These are phyloP conservation scores for Exocentrus adspersus DNA, from an alignment of 2,888 invertebrate species.

Conservation along the genomic window DNA sequence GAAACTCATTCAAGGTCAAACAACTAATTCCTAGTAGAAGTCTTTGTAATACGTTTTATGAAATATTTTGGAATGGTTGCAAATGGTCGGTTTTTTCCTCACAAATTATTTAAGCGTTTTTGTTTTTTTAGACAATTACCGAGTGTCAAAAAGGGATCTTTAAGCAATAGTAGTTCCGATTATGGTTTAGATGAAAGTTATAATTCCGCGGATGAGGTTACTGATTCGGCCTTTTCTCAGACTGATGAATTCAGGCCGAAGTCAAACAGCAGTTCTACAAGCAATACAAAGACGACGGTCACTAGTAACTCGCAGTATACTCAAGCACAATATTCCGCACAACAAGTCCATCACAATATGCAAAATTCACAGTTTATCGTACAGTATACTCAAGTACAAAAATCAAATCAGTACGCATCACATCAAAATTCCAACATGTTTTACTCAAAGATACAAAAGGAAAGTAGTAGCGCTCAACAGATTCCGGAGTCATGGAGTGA, in stretches of 20 bases:
- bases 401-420: conserved; percentile 42
- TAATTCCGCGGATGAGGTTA: conserved; percentile 68
- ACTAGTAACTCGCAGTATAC: conserved; percentile 46
- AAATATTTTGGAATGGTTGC: too few species aligned
- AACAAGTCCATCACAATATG: conserved; percentile 47
- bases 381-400: conserved; percentile 57
- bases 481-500: conserved; percentile 62
- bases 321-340: conserved; percentile 44
- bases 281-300: conserved; percentile 42
- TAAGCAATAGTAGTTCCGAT: conserved; percentile 72
- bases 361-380: conserved; percentile 54
- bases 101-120: too few species aligned
- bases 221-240: conserved; percentile 68
- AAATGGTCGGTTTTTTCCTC: too few species aligned
- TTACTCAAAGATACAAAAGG: conserved; percentile 65
- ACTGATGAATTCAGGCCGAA: conserved; percentile 35
- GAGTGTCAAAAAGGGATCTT: conserved; percentile 66
- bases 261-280: conserved; percentile 31
- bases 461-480: conserved; percentile 55
- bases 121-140: conserved; percentile 69
- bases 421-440: conserved; percentile 42
- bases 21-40: too few species aligned
- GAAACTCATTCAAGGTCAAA: too few species aligned
- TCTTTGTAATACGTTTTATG: too few species aligned
- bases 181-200: conserved; percentile 82